Evolutionary conservation across 2,113 vertebrate genomes (phyloP).

Genomic region (Archocentrus centrarchus): DNA sequence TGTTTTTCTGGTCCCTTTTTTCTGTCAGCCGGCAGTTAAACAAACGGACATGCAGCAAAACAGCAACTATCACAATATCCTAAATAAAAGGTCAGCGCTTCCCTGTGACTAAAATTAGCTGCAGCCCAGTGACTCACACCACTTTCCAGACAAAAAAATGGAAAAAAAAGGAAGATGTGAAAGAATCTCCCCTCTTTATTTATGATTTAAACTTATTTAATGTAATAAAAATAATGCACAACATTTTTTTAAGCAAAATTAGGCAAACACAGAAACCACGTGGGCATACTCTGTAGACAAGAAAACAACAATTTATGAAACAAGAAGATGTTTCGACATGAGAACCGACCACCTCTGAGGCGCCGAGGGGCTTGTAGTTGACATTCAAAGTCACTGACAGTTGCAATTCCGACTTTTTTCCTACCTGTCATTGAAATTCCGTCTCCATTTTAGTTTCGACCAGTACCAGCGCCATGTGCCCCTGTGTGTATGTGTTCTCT

Average conservation of each 20-base stretch:
- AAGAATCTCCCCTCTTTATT: not conserved
- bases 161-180: not conserved
- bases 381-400: slow-evolving; percentile 16
- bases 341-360: not conserved
- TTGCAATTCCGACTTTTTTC: slow-evolving; percentile 3
- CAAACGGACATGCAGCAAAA: slow-evolving; percentile 23
- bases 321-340: not conserved
- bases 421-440: slow-evolving; percentile 3
- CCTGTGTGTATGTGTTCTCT: not conserved
- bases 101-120: slow-evolving; percentile 53
- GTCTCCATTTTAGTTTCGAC: not conserved
- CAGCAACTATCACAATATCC: slow-evolving; percentile 32
- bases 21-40: slow-evolving; percentile 13
- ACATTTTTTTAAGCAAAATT: not conserved
- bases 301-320: not conserved
- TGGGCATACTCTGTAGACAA: not conserved
- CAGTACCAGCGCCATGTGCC: not conserved
- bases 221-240: not conserved
- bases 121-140: not conserved
- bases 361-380: not conserved
- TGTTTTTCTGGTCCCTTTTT: not conserved
- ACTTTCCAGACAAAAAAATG: not conserved
- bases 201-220: not conserved
- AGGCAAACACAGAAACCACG: not conserved
- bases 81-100: slow-evolving; percentile 63